These are phyloP conservation scores for Drosophila nr. perissopoda DNA, from an alignment of 2,888 invertebrate genomes.

Conservation along the genomic window DNA sequence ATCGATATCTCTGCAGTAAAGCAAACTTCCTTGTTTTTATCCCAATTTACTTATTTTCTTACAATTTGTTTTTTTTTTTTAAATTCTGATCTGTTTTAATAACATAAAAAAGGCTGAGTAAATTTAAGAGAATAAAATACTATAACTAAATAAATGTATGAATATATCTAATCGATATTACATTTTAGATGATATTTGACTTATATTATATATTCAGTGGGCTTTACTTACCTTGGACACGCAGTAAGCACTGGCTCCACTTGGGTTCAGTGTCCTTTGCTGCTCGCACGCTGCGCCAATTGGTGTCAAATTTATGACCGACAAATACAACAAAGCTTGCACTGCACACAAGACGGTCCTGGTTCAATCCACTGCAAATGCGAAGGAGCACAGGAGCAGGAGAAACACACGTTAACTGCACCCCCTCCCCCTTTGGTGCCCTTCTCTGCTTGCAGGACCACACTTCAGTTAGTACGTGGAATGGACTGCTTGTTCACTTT, in stretches of 20 bases:
- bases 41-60: background rate
- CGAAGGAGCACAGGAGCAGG: background rate
- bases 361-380: conserved; percentile 16
- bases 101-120: too few relatives aligned
- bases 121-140: background rate
- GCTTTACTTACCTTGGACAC: conserved; percentile 1
- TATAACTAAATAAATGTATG: background rate
- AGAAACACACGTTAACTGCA: conserved; percentile 13
- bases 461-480: conserved; percentile 16
- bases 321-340: conserved; percentile 68
- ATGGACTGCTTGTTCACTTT: conserved; percentile 57
- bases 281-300: conserved; percentile 71
- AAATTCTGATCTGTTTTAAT: too few relatives aligned
- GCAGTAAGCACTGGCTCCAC: background rate
- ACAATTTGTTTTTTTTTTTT: too few relatives aligned
- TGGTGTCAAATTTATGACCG: conserved; percentile 82
- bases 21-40: background rate
- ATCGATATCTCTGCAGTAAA: background rate
- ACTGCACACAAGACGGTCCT: conserved; percentile 19
- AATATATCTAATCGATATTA: background rate
- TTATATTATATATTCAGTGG: background rate
- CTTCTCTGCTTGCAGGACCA: background rate
- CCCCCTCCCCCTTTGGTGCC: background rate
- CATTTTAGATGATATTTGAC: background rate
- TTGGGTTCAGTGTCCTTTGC: conserved; percentile 8